These are phyloP conservation scores for Ibidorhyncha struthersii DNA, from an alignment of 2,113 vertebrate genomes.

Conservation along the genomic window DNA sequence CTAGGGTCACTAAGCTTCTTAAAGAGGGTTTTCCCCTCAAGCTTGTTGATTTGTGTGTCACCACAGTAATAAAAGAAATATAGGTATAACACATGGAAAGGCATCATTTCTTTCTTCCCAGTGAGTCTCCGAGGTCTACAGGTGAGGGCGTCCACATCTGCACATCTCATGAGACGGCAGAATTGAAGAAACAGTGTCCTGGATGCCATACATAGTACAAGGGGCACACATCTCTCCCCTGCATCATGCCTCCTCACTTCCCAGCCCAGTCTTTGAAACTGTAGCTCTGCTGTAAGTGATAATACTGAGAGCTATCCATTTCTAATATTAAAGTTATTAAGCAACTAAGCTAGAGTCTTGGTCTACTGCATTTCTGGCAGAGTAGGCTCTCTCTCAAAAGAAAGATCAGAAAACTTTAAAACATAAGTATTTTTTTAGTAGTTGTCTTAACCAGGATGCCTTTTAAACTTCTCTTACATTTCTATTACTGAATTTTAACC, in stretches of 20 bases:
- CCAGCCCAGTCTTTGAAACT: background rate
- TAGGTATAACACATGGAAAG: background rate
- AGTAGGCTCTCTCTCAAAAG: background rate
- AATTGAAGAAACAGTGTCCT: background rate
- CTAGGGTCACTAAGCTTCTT: background rate
- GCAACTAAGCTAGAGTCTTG: background rate
- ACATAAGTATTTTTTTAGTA: too few relatives aligned
- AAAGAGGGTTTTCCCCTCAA: background rate
- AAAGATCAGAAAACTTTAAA: background rate
- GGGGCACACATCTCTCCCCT: background rate
- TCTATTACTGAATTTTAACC: background rate
- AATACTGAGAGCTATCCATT: background rate
- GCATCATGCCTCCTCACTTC: background rate
- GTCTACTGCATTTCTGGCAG: background rate
- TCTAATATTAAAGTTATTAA: background rate
- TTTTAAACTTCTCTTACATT: background rate
- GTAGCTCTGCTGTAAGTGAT: background rate
- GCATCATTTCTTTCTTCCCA: background rate
- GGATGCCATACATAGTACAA: background rate
- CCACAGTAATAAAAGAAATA: background rate
- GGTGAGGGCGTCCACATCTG: background rate
- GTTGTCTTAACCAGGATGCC: too few relatives aligned
- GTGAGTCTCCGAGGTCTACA: background rate
- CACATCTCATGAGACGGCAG: background rate
- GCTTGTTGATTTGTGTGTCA: background rate